phyloP scores from a whole-genome alignment of 2,888 invertebrate genomes.

The Itoplectis maculator region DNA sequence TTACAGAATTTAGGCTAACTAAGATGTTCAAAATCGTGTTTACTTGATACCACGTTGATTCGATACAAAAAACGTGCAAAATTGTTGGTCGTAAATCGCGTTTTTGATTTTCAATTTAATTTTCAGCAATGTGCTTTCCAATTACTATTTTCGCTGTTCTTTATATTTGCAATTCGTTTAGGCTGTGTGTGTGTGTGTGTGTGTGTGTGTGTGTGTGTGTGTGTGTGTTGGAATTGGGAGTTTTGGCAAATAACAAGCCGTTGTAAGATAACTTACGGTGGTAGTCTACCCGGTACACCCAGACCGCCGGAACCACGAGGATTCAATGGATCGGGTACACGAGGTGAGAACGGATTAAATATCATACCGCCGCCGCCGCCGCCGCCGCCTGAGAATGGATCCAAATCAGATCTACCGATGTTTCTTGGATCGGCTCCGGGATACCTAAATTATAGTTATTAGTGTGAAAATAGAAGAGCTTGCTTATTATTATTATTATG shows the following conservation, averaged over 20 bases:
- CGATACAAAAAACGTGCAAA: too few relatives aligned
- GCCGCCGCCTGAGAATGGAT: conserved; percentile 89
- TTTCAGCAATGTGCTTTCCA: too few relatives aligned
- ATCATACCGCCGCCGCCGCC: conserved; percentile 91
- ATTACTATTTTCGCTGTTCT: too few relatives aligned
- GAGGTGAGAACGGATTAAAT: conserved; percentile 87
- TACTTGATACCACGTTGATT: too few relatives aligned
- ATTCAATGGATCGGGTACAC: conserved; percentile 82
- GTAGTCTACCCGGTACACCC: conserved; percentile 87
- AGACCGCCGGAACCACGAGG: conserved; percentile 85
- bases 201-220: too few relatives aligned
- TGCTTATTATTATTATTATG: conserved; percentile 19
- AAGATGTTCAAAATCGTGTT: too few relatives aligned
- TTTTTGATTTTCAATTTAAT: too few relatives aligned
- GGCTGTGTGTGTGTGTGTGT: too few relatives aligned
- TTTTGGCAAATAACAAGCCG: not conserved
- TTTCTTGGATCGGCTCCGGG: conserved; percentile 72
- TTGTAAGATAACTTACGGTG: conserved; percentile 85
- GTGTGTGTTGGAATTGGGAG: too few relatives aligned
- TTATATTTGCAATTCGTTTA: too few relatives aligned
- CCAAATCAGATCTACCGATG: conserved; percentile 91
- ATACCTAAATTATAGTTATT: conserved; percentile 59
- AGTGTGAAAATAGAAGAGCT: not conserved
- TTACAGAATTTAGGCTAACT: too few relatives aligned
- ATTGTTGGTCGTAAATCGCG: too few relatives aligned